phyloP scores from a whole-genome alignment of 2,113 vertebrate genomes.

The Ovis canadensis region DNA sequence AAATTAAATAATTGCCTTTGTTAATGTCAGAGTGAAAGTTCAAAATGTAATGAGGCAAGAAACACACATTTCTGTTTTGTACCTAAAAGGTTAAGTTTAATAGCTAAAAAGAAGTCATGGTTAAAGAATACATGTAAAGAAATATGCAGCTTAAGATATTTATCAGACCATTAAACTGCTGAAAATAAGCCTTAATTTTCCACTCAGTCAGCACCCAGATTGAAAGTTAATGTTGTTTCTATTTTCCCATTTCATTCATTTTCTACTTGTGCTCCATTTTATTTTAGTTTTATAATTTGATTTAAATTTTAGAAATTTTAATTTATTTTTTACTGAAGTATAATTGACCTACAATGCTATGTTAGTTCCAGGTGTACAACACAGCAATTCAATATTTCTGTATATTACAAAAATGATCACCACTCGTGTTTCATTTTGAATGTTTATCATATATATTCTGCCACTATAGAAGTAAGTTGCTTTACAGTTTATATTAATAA shows the following conservation, averaged over 20 bases:
- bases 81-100: constrained; percentile 19
- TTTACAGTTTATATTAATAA: background rate
- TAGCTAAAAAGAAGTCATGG: background rate
- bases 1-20: background rate
- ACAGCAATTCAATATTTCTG: background rate
- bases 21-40: background rate
- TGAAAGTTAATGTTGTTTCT: constrained; percentile 22
- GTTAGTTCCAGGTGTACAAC: background rate
- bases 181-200: constrained; percentile 25
- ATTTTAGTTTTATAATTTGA: background rate
- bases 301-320: background rate
- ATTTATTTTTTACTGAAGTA: background rate
- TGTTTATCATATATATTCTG: constrained; percentile 2
- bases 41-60: background rate
- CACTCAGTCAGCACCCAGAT: background rate
- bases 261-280: background rate
- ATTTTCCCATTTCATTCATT: background rate
- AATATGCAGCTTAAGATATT: background rate
- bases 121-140: background rate
- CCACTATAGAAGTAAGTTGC: background rate
- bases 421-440: constrained; percentile 19
- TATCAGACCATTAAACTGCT: background rate
- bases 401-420: background rate
- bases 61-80: background rate
- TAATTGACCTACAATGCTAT: background rate